Percentiles rank a stretch among this genome's conserved stretches.
These are phyloP conservation scores for Sturnus vulgaris DNA, from an alignment of 2,113 vertebrate species.

Conservation along the genomic window DNA sequence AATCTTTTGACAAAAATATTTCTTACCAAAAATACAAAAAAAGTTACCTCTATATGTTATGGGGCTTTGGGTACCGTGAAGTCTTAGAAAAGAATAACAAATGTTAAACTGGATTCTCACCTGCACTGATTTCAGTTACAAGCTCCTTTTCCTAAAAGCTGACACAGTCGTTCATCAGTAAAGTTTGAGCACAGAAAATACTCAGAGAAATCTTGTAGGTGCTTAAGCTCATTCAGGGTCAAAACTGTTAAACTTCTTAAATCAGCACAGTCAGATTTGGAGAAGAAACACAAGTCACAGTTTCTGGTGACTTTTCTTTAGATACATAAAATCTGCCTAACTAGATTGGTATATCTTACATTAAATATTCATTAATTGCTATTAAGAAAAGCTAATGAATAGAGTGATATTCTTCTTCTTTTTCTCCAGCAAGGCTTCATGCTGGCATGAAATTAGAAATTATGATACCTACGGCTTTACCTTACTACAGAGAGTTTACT, in stretches of 20 bases:
- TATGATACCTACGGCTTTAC: background rate
- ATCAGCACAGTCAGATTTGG: background rate
- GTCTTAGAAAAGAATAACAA: background rate
- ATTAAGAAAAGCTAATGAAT: background rate
- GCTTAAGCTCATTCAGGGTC: background rate
- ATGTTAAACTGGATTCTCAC: background rate
- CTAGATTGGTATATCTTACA: background rate
- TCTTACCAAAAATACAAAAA: background rate
- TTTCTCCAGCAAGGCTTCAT: background rate
- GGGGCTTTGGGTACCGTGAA: background rate
- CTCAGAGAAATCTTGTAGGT: background rate
- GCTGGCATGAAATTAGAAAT: background rate
- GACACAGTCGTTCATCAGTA: background rate
- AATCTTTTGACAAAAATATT: background rate
- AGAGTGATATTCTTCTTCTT: background rate
- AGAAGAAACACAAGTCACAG: background rate
- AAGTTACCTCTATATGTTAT: background rate
- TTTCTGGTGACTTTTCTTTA: background rate
- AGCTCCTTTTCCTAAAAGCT: background rate
- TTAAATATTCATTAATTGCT: background rate
- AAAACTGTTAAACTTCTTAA: background rate
- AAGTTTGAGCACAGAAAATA: background rate
- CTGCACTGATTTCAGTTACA: background rate
- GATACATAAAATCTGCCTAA: background rate
- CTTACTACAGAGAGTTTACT: background rate